These are phyloP conservation scores for Pterostichus madidus DNA, from an alignment of 2,888 invertebrate species.

Conservation along the genomic window DNA sequence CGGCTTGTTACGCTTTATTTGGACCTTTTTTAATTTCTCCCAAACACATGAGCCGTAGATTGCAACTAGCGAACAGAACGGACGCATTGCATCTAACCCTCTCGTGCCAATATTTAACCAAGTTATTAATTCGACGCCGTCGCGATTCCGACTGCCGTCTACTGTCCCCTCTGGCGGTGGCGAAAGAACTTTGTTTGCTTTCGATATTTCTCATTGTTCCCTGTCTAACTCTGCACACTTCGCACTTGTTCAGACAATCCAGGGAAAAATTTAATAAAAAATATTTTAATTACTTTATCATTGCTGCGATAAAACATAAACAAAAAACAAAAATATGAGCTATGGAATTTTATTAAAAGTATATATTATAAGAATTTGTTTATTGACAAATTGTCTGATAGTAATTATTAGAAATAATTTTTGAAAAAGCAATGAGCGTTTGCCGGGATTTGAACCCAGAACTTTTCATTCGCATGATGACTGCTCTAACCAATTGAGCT, in stretches of 20 bases:
- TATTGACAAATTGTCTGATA: no score
- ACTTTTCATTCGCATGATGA: no score
- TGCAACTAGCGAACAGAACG: slow-evolving; percentile 42
- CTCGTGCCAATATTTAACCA: slow-evolving; percentile 73
- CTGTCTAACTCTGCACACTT: not conserved
- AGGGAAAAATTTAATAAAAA: no score
- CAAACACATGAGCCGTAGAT: slow-evolving; percentile 53
- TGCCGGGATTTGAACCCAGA: no score
- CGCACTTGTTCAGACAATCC: not conserved
- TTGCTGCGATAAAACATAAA: no score
- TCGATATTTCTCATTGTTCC: slow-evolving; percentile 47
- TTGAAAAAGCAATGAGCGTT: no score
- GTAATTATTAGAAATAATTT: no score
- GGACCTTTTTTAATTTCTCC: slow-evolving; percentile 73
- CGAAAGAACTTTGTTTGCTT: slow-evolving; percentile 26
- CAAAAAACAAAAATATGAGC: no score
- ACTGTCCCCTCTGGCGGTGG: not conserved
- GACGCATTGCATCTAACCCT: slow-evolving; percentile 21
- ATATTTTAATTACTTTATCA: no score
- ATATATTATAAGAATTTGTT: no score
- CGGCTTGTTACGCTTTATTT: slow-evolving; percentile 75
- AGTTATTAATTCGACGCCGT: slow-evolving; percentile 73
- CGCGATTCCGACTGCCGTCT: not conserved
- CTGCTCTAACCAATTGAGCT: no score
- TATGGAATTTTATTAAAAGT: no score